Conservation (phyloP, 2,113 vertebrate species). For the Ictidomys tridecemlineatus region DNA sequence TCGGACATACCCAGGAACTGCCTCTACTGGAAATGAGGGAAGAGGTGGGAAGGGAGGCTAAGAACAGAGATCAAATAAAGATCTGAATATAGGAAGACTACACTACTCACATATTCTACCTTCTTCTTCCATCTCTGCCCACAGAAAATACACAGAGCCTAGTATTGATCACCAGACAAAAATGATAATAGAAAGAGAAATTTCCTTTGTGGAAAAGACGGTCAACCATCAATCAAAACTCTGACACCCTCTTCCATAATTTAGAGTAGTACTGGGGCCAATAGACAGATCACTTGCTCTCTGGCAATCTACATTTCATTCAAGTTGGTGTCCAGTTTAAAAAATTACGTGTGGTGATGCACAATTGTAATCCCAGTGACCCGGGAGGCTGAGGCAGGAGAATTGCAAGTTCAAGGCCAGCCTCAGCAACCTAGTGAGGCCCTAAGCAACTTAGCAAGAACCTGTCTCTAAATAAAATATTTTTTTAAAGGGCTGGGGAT, state of each 20-base stretch:
- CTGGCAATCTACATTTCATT: too few relatives aligned
- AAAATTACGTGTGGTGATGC: too few relatives aligned
- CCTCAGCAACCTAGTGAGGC: too few relatives aligned
- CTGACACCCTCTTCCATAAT: not conserved
- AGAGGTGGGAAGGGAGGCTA: not conserved
- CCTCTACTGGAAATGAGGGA: not conserved
- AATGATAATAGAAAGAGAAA: not conserved
- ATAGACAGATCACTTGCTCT: too few relatives aligned
- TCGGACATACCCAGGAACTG: not conserved
- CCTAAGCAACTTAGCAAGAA: too few relatives aligned
- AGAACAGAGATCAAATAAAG: constrained; percentile 17
- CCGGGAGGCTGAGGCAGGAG: too few relatives aligned
- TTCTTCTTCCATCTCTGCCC: not conserved
- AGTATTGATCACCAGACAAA: constrained; percentile 1
- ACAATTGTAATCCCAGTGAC: too few relatives aligned
- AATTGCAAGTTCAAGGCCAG: too few relatives aligned
- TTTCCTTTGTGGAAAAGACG: constrained; percentile 3
- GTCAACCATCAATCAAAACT: not conserved
- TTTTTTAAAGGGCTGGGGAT: too few relatives aligned
- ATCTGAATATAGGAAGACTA: not conserved
- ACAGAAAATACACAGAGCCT: not conserved
- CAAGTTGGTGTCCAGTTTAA: too few relatives aligned
- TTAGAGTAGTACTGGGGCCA: not conserved
- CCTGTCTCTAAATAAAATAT: too few relatives aligned
- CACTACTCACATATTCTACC: not conserved